phyloP scores from a whole-genome alignment of 2,888 invertebrate genomes.

The Erebia palarica region DNA sequence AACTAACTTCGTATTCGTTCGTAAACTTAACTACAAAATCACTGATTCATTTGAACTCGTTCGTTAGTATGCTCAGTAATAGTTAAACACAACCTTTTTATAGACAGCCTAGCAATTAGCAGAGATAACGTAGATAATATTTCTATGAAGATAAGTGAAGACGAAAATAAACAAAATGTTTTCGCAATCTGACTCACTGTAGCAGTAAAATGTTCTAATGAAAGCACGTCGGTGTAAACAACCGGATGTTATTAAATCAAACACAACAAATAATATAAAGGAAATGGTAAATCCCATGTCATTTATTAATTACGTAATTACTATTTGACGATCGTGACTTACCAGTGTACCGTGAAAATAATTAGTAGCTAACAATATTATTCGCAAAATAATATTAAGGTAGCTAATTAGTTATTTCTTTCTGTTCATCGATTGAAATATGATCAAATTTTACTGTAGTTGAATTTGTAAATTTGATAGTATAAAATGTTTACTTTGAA shows the following conservation, averaged over 20 bases:
- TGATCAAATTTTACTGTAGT: too few relatives aligned
- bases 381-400: background rate
- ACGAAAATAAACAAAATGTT: conserved; percentile 71
- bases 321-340: background rate
- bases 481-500: too few relatives aligned
- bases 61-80: conserved; percentile 65
- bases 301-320: conserved; percentile 27
- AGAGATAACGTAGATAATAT: conserved; percentile 77
- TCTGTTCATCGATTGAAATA: too few relatives aligned
- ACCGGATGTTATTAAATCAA: conserved; percentile 62
- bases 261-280: conserved; percentile 48
- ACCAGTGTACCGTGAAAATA: background rate
- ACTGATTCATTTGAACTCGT: conserved; percentile 67
- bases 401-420: too few relatives aligned
- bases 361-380: background rate
- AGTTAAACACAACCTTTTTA: conserved; percentile 62
- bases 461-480: too few relatives aligned
- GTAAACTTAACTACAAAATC: conserved; percentile 53
- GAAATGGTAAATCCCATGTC: conserved; percentile 50
- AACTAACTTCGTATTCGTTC: conserved; percentile 65
- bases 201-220: conserved; percentile 49
- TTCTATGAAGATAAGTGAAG: conserved; percentile 65
- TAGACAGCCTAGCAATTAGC: conserved; percentile 67
- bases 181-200: conserved; percentile 71
- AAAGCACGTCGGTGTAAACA: conserved; percentile 49